Evolutionary conservation across 2,888 invertebrate species (phyloP).

Genomic region (Aphidoletes aphidimyza): DNA sequence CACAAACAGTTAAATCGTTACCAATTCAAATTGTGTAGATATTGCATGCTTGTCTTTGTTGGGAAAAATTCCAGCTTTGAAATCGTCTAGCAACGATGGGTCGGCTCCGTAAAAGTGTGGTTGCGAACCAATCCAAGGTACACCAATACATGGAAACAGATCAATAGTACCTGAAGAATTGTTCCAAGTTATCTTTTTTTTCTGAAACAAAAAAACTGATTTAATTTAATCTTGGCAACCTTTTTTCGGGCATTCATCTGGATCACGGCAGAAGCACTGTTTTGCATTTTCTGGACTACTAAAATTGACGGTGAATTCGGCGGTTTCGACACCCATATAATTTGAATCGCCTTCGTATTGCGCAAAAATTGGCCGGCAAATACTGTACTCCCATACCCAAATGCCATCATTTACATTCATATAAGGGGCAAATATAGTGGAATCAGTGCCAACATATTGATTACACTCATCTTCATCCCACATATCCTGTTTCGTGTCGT

Average conservation of each 20-base stretch:
- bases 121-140: conserved; percentile 79
- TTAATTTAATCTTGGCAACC: not conserved
- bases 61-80: not conserved
- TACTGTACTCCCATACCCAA: conserved; percentile 78
- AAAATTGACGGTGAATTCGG: conserved; percentile 75
- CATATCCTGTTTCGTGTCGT: conserved; percentile 70
- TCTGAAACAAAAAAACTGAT: no score
- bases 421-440: conserved; percentile 87
- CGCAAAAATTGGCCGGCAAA: conserved; percentile 79
- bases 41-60: not conserved
- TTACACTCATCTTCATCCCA: conserved; percentile 82
- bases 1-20: no score
- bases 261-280: conserved; percentile 69
- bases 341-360: conserved; percentile 71
- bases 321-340: conserved; percentile 76
- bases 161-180: conserved; percentile 78
- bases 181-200: no score
- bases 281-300: conserved; percentile 70
- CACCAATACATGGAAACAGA: conserved; percentile 71
- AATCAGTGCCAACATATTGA: conserved; percentile 82
- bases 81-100: not conserved
- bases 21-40: not conserved
- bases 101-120: conserved; percentile 76
- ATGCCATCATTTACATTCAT: conserved; percentile 73
- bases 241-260: conserved; percentile 71